phyloP scores from a whole-genome alignment of 2,113 vertebrate genomes.

The Percina caprodes region DNA sequence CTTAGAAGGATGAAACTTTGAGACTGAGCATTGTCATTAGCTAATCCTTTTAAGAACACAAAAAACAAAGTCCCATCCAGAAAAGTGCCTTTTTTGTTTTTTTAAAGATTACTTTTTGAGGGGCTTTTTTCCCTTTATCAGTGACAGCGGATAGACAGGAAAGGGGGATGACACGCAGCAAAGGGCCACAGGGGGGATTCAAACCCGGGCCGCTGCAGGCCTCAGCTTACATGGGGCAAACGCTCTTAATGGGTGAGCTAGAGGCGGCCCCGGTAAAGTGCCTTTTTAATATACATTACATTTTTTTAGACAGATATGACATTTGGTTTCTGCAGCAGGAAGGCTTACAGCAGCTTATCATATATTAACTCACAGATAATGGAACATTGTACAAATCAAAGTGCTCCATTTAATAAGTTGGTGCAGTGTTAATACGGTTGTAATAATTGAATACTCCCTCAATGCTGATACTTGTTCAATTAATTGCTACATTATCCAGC shows the following conservation, averaged over 20 bases:
- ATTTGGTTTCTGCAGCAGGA: background rate
- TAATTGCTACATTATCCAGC: background rate
- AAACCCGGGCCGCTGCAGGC: too few relatives aligned
- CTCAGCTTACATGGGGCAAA: too few relatives aligned
- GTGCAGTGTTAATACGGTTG: background rate
- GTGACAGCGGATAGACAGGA: too few relatives aligned
- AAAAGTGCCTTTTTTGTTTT: background rate
- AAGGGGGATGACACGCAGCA: too few relatives aligned
- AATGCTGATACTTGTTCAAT: background rate
- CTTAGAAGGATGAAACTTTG: slow-evolving; percentile 9
- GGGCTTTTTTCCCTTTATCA: too few relatives aligned
- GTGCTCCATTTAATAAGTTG: background rate
- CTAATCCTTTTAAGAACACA: slow-evolving; percentile 6
- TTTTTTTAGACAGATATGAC: background rate
- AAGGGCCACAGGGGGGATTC: too few relatives aligned
- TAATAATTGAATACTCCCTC: slow-evolving; percentile 6
- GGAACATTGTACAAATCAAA: background rate
- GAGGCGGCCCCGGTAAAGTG: background rate
- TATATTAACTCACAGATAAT: slow-evolving; percentile 20
- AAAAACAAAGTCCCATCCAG: background rate
- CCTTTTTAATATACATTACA: background rate
- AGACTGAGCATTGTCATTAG: slow-evolving; percentile 17
- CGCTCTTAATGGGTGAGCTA: too few relatives aligned
- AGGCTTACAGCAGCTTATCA: background rate
- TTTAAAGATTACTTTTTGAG: too few relatives aligned